These are phyloP conservation scores for Drosophila emarginata DNA, from an alignment of 2,888 invertebrate genomes.

Conservation along the genomic window DNA sequence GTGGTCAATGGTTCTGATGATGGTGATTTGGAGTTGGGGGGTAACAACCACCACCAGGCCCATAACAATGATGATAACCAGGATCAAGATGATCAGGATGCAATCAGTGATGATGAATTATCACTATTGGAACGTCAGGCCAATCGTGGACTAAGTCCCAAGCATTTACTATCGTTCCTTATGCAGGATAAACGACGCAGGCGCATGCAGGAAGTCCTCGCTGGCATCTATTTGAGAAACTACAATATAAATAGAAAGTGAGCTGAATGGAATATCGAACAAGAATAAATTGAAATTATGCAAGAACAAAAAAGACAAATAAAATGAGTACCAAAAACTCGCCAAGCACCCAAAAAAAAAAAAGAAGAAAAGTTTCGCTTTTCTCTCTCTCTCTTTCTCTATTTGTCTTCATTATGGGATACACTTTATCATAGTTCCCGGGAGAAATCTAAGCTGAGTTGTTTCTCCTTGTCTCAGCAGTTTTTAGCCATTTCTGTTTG, in stretches of 20 bases:
- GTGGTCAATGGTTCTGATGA: constrained; percentile 26
- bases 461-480: constrained; percentile 52
- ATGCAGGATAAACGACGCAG: constrained; percentile 58
- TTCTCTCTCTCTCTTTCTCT: constrained; percentile 28
- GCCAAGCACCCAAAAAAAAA: constrained; percentile 30
- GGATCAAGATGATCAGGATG: constrained; percentile 36
- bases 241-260: constrained; percentile 61
- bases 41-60: not conserved
- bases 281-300: constrained; percentile 67
- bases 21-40: not conserved
- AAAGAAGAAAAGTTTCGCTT: not conserved
- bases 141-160: constrained; percentile 47
- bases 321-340: constrained; percentile 4
- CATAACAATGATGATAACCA: constrained; percentile 1
- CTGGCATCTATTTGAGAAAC: constrained; percentile 66
- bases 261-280: constrained; percentile 37
- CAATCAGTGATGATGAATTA: constrained; percentile 46
- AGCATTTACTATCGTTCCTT: constrained; percentile 44
- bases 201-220: constrained; percentile 61
- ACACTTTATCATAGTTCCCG: constrained; percentile 65
- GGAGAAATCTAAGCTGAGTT: constrained; percentile 69
- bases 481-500: constrained; percentile 44
- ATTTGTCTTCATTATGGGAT: constrained; percentile 66
- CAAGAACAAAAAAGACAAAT: constrained; percentile 40
- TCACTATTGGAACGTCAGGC: constrained; percentile 55